Base-by-base conservation (phyloP, 2,113 vertebrate species). In the Eonycteris spelaea region DNA sequence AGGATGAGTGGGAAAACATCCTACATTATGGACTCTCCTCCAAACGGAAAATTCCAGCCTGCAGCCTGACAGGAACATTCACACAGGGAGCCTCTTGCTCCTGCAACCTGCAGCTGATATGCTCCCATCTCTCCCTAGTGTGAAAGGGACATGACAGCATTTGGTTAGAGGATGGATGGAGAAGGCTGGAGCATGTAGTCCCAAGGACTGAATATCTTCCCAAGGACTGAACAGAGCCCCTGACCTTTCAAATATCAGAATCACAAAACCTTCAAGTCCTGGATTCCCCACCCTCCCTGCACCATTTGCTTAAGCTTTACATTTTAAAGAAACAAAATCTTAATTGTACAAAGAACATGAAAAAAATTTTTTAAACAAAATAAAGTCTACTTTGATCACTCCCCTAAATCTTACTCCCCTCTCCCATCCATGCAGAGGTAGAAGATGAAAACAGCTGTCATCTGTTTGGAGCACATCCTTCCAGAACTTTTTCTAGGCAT, bases 31-130 rank as follows among this genome's bases (percentile, higher is more conserved):
- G 63, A 78, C 90, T 78, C 57, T 22, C n/a, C 33, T 11, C 35
- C 35, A 1, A 1, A 48, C 48, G 78, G 94, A 93, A 95, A 86
- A 89, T 90, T 92, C 95, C 86, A 51, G 22, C 35, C 70, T 82
- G 73, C 45, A 26, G 48, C 78, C 16, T n/a, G 35, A 68, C 73
- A 70, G 78, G 61, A 68, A 24, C 61, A 55, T 12, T 40, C 35
- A 30, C 6, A 3, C 61, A 35, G 51, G 38, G 40, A 61, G 40
- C 3, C 0, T 22, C 63, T 59, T 2, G 15, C 19, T 53, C 67
- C 63, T n/a, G 73, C 61, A n/a, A 6, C 48, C 55, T 67, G 73
- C 19, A 19, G 82, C 28, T 6, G 4, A 51, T 2, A 6, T 24
- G 19, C 61, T 33, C 91, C 79, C 77, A 73, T 61, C 67, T 89